These are phyloP conservation scores for Oceanodroma tethys DNA, from an alignment of 2,113 vertebrate species.

Conservation along the genomic window DNA sequence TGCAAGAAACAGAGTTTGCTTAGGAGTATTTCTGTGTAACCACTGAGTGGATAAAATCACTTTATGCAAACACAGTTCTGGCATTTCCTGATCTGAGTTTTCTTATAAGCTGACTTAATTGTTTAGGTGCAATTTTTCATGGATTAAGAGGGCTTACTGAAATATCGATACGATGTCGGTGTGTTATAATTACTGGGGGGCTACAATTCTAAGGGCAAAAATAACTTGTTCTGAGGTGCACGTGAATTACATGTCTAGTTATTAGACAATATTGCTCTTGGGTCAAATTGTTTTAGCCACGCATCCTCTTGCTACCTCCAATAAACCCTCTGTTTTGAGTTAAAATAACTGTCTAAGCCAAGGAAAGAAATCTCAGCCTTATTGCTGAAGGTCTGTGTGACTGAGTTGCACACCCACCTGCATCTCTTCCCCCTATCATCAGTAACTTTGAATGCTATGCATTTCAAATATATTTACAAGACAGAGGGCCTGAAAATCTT, in stretches of 20 bases:
- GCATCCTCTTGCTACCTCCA: not conserved
- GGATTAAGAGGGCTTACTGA: not conserved
- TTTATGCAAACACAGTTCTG: not conserved
- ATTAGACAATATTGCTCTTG: not conserved
- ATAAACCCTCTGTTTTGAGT: accelerated
- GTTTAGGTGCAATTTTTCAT: not conserved
- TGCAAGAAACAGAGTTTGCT: not conserved
- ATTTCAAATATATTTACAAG: not conserved
- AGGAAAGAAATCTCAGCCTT: not conserved
- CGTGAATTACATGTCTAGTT: not conserved
- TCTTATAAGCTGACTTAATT: not conserved
- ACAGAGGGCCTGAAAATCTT: not conserved
- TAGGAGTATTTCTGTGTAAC: not conserved
- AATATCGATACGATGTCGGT: not conserved
- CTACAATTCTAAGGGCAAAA: not conserved
- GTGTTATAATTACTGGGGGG: not conserved
- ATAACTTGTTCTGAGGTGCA: not conserved
- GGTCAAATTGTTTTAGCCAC: not conserved
- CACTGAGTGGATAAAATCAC: not conserved
- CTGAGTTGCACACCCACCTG: not conserved
- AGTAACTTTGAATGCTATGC: not conserved
- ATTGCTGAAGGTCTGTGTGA: not conserved
- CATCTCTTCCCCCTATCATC: not conserved
- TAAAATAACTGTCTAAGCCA: not conserved
- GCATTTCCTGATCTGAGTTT: not conserved